Conservation (phyloP, 2,797 vertebrate species). For the Phoeniculus purpureus region DNA sequence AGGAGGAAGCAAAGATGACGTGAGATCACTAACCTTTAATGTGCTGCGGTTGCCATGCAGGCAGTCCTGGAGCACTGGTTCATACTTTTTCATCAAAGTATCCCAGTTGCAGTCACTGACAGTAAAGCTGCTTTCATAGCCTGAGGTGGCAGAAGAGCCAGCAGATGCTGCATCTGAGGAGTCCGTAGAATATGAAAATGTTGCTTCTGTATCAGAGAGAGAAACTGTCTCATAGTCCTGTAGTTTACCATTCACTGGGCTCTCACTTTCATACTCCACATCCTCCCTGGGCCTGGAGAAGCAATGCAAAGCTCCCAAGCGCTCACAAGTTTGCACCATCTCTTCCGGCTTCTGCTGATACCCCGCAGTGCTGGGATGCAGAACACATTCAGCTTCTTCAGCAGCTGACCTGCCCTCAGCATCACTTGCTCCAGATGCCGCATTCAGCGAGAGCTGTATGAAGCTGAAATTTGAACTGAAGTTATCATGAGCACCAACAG, state of each 20-base stretch:
- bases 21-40: conserved; percentile 81
- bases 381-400: background rate
- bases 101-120: conserved; percentile 78
- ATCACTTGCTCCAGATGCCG: background rate
- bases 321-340: background rate
- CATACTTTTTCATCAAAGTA: conserved; percentile 81
- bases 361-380: background rate
- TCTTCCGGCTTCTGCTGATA: background rate
- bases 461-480: conserved; percentile 92
- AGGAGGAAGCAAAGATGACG: background rate
- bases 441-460: conserved; percentile 85
- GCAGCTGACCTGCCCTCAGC: background rate
- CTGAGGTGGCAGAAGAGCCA: conserved; percentile 83
- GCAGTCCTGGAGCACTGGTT: conserved; percentile 82
- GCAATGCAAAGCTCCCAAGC: background rate
- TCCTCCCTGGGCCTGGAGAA: background rate
- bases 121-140: conserved; percentile 81
- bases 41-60: conserved; percentile 80
- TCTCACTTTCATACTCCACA: background rate
- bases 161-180: conserved; percentile 77
- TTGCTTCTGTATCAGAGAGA: conserved; percentile 72
- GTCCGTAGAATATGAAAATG: conserved; percentile 81
- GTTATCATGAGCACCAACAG: background rate
- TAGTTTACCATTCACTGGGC: background rate
- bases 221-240: conserved; percentile 68